These are phyloP conservation scores for Pangasius mekongensis DNA, from an alignment of 2,797 vertebrate genomes.

Conservation along the genomic window DNA sequence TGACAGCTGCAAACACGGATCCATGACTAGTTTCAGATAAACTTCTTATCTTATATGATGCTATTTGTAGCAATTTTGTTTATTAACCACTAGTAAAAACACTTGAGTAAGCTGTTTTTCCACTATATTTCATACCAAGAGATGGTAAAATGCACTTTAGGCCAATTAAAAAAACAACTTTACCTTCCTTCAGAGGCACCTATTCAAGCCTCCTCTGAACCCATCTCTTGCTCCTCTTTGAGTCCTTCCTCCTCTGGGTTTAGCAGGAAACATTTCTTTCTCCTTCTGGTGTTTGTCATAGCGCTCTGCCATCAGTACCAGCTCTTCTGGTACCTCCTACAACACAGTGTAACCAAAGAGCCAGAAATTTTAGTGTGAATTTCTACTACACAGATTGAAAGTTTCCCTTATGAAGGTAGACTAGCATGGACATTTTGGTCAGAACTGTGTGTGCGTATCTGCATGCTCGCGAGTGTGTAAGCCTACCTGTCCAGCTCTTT, in stretches of 20 bases:
- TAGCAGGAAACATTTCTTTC: slow-evolving; percentile 66
- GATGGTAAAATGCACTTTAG: background rate
- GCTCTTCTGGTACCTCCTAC: slow-evolving; percentile 86
- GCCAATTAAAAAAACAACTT: background rate
- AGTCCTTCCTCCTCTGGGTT: slow-evolving; percentile 67
- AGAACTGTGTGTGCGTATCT: background rate
- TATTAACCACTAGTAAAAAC: background rate
- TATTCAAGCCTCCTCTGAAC: slow-evolving; percentile 57
- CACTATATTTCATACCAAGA: background rate
- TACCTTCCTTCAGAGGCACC: slow-evolving; percentile 63
- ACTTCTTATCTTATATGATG: background rate
- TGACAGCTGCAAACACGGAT: background rate
- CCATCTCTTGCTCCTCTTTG: slow-evolving; percentile 50
- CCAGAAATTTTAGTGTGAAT: background rate
- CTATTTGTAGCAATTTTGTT: background rate
- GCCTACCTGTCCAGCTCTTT: slow-evolving; percentile 88
- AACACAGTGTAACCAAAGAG: slow-evolving; percentile 12
- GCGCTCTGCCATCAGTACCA: slow-evolving; percentile 88
- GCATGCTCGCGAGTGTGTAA: background rate
- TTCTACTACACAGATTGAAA: background rate
- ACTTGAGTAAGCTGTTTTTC: background rate
- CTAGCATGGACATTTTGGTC: background rate
- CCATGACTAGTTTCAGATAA: background rate
- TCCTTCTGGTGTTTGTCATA: slow-evolving; percentile 83
- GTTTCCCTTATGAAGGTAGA: background rate